Percentiles rank a stretch among this genome's conserved stretches.
phyloP scores from a whole-genome alignment of 2,888 invertebrate species.

The Synergus laeviventris region DNA sequence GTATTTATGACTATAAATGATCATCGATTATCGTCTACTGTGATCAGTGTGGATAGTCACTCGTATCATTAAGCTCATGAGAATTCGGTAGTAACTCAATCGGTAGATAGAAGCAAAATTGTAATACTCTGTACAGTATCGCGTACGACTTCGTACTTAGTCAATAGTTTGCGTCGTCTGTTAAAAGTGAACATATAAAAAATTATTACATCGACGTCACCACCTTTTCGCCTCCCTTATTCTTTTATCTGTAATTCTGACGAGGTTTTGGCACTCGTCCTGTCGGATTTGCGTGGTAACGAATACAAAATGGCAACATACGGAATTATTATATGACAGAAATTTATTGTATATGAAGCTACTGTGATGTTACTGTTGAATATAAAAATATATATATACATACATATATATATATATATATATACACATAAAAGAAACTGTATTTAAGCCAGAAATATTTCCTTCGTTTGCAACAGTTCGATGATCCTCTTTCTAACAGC shows the following conservation, averaged over 20 bases:
- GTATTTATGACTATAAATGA: constrained; percentile 10
- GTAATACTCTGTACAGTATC: constrained; percentile 12
- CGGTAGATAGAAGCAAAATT: constrained; percentile 28
- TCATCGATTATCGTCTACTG: constrained; percentile 31
- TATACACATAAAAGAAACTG: constrained; percentile 55
- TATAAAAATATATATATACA: constrained; percentile 69
- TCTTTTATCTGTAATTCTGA: constrained; percentile 42
- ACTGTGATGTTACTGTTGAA: constrained; percentile 76
- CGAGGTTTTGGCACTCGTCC: constrained; percentile 63
- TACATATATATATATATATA: constrained; percentile 58
- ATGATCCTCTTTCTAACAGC: constrained; percentile 36
- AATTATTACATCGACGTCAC: constrained; percentile 36
- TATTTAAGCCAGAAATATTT: constrained; percentile 34
- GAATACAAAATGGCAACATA: constrained; percentile 58
- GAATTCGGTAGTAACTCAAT: constrained; percentile 23
- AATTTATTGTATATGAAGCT: constrained; percentile 75
- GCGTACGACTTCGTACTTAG: not conserved
- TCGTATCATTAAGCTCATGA: constrained; percentile 24
- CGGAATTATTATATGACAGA: constrained; percentile 64
- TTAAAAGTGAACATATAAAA: constrained; percentile 30
- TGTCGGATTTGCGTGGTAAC: constrained; percentile 64
- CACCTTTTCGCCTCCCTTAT: constrained; percentile 41
- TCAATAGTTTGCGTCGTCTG: constrained; percentile 39
- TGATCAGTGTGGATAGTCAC: constrained; percentile 29
- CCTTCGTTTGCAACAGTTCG: constrained; percentile 31